phyloP scores from a whole-genome alignment of 2,797 vertebrate genomes.

The Anguilla obscura region DNA sequence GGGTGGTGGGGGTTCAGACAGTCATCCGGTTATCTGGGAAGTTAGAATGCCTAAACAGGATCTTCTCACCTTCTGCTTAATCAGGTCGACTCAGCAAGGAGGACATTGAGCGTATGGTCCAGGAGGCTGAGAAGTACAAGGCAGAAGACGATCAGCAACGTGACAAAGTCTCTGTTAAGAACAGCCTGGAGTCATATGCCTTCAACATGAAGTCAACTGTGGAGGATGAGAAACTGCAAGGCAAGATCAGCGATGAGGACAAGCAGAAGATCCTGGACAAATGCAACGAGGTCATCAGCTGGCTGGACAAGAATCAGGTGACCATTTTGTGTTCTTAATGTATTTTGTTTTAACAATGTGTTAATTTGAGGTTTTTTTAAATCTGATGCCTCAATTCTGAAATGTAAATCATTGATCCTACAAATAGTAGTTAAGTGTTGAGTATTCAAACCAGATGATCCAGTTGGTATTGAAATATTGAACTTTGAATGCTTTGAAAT shows the following conservation, averaged over 20 bases:
- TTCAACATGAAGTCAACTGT: constrained; percentile 98
- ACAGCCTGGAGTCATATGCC: constrained; percentile 89
- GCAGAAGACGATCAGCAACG: constrained; percentile 83
- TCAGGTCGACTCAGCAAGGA: constrained; percentile 94
- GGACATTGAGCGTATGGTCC: constrained; percentile 96
- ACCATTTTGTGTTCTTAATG: neutral
- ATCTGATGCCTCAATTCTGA: neutral
- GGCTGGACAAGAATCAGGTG: constrained; percentile 98
- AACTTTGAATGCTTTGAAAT: too few species aligned
- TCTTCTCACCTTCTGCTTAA: neutral
- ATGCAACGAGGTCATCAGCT: constrained; percentile 90
- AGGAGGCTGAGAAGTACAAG: constrained; percentile 96
- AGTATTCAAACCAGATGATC: neutral
- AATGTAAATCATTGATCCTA: constrained; percentile 9
- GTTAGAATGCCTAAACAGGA: neutral
- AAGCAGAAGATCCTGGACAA: constrained; percentile 91
- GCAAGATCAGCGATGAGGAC: constrained; percentile 92
- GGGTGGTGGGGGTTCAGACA: too few species aligned
- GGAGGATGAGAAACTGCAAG: constrained; percentile 94
- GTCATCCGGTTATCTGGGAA: too few species aligned
- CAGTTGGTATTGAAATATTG: too few species aligned
- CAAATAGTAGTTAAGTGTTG: neutral
- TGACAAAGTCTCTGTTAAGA: constrained; percentile 82
- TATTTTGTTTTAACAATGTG: neutral
- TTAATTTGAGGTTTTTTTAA: neutral